Percentiles rank a stretch among this genome's conserved stretches.
phyloP scores from a whole-genome alignment of 1,140 invertebrate genomes.

The Diorhabda carinulata region DNA sequence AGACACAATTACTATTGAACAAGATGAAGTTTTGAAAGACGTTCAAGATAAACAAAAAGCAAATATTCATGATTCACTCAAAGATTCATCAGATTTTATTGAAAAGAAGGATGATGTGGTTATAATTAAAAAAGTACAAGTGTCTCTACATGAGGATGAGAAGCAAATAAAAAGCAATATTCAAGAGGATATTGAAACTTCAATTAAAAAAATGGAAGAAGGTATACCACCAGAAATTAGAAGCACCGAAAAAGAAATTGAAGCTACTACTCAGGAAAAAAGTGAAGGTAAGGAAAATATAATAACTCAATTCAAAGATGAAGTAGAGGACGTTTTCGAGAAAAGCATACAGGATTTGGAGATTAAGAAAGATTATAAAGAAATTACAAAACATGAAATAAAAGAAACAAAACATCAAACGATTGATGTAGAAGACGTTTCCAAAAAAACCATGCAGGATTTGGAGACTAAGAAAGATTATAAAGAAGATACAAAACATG shows the following conservation, averaged over 20 bases:
- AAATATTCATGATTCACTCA: background rate
- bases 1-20: too few species aligned
- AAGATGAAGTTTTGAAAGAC: background rate
- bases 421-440: background rate
- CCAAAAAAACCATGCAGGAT: background rate
- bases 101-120: background rate
- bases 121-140: background rate
- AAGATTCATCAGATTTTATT: background rate
- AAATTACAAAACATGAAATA: background rate
- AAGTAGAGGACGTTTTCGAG: background rate
- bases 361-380: background rate
- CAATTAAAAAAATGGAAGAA: conserved; percentile 7
- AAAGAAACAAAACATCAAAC: background rate
- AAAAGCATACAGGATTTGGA: background rate
- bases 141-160: background rate
- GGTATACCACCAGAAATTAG: background rate
- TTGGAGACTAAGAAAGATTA: background rate
- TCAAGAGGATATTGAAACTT: background rate
- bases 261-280: background rate
- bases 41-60: background rate
- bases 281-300: conserved; percentile 6
- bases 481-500: background rate
- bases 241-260: background rate
- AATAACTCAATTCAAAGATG: background rate
- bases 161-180: background rate